These are phyloP conservation scores for Lissocephala sabroskyi DNA, from an alignment of 2,888 invertebrate genomes.

Conservation along the genomic window DNA sequence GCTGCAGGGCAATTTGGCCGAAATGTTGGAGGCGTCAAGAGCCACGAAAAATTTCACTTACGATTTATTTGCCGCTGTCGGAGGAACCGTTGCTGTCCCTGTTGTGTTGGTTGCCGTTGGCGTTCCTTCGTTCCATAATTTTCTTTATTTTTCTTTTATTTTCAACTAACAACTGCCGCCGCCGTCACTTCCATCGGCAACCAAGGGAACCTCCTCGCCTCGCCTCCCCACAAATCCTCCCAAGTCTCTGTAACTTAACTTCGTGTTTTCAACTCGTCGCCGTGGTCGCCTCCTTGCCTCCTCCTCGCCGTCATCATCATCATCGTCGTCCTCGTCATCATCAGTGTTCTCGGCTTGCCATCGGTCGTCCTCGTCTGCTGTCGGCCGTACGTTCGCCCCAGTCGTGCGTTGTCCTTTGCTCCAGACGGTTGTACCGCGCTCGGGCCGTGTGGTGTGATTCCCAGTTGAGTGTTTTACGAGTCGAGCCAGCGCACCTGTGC, in stretches of 20 bases:
- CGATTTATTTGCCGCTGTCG: constrained; percentile 50
- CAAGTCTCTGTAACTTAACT: constrained; percentile 5
- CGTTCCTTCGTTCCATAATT: constrained; percentile 31
- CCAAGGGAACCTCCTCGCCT: background rate
- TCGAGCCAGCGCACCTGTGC: constrained; percentile 54
- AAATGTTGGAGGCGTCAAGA: constrained; percentile 5
- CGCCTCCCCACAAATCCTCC: too few relatives aligned
- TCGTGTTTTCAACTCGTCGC: constrained; percentile 30
- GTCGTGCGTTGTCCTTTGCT: constrained; percentile 66
- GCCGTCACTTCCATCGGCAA: constrained; percentile 8
- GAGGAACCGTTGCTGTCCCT: too few relatives aligned
- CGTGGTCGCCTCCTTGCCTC: too few relatives aligned
- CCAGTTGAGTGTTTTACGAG: constrained; percentile 26
- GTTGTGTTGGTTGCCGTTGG: too few relatives aligned
- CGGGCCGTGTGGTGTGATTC: background rate
- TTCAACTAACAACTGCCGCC: constrained; percentile 35
- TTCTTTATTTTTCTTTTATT: constrained; percentile 48
- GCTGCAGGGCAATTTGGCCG: background rate
- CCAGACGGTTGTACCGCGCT: constrained; percentile 56
- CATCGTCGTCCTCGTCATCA: constrained; percentile 6
- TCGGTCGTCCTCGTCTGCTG: background rate
- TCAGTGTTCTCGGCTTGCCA: background rate
- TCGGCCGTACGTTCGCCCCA: constrained; percentile 24
- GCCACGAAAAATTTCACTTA: constrained; percentile 5
- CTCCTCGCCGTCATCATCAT: constrained; percentile 10